These are phyloP conservation scores for Colostygia pectinataria DNA, from an alignment of 2,888 invertebrate species.

Conservation along the genomic window DNA sequence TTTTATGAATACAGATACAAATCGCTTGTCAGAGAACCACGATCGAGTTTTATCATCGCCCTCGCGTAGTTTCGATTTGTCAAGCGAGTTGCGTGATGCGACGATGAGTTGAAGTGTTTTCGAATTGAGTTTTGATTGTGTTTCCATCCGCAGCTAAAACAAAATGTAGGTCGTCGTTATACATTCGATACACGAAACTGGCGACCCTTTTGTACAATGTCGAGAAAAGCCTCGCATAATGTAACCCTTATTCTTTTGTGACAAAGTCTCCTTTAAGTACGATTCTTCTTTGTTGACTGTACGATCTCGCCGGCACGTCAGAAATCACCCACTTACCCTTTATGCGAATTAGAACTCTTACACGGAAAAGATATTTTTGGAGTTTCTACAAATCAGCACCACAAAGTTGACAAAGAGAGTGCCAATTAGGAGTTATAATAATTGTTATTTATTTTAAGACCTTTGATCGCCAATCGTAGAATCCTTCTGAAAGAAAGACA, in stretches of 20 bases:
- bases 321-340: slow-evolving; percentile 65
- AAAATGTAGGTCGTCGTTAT: slow-evolving; percentile 62
- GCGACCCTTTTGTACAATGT: slow-evolving; percentile 43
- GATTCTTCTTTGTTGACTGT: slow-evolving; percentile 20
- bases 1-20: slow-evolving; percentile 9
- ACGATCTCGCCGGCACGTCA: slow-evolving; percentile 53
- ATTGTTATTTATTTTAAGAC: slow-evolving; percentile 1
- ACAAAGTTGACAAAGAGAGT: slow-evolving; percentile 18
- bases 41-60: slow-evolving; percentile 27
- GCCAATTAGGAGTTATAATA: slow-evolving; percentile 12
- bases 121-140: slow-evolving; percentile 74
- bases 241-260: slow-evolving; percentile 11
- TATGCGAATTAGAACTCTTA: slow-evolving; percentile 48
- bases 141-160: slow-evolving; percentile 57
- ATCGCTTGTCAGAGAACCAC: not conserved
- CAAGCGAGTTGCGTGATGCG: slow-evolving; percentile 54
- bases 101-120: slow-evolving; percentile 67
- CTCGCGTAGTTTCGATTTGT: slow-evolving; percentile 49
- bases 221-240: slow-evolving; percentile 9
- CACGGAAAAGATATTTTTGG: slow-evolving; percentile 38
- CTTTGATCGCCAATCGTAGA: too few species aligned
- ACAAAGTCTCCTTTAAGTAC: slow-evolving; percentile 20
- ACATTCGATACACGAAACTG: slow-evolving; percentile 64
- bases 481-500: too few species aligned
- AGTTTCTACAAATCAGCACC: slow-evolving; percentile 26